Evolutionary conservation across 2,113 vertebrate species (phyloP).

Genomic region (Eleginops maclovinus): DNA sequence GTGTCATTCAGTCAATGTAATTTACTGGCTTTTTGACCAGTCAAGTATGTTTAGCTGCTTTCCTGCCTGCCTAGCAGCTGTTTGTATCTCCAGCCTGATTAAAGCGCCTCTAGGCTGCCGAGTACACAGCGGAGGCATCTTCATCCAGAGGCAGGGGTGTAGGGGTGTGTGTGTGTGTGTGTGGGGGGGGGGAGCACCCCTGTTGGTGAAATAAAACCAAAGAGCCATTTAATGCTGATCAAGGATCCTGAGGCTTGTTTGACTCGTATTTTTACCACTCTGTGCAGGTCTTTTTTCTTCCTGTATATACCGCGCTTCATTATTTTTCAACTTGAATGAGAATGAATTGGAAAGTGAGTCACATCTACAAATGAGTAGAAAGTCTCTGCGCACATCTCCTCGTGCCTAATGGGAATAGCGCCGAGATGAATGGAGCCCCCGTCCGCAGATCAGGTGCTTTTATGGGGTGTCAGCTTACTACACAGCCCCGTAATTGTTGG

Average conservation of each 20-base stretch:
- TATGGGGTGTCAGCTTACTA: conserved; percentile 72
- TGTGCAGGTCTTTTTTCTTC: conserved; percentile 55
- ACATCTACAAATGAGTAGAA: conserved; percentile 71
- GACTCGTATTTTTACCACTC: conserved; percentile 54
- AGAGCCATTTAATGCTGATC: conserved; percentile 76
- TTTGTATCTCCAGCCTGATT: conserved; percentile 72
- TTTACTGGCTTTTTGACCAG: conserved; percentile 95
- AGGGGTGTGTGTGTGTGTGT: too few relatives aligned
- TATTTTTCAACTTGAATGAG: conserved; percentile 74
- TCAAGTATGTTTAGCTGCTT: conserved; percentile 89
- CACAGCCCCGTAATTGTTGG: conserved; percentile 75
- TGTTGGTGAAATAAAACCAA: conserved; percentile 69
- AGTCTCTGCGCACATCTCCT: conserved; percentile 65
- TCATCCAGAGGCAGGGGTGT: conserved; percentile 55
- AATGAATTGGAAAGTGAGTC: conserved; percentile 71
- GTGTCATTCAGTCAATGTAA: conserved; percentile 94
- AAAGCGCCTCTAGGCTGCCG: conserved; percentile 65
- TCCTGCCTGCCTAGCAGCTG: conserved; percentile 68
- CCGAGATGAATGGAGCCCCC: conserved; percentile 68
- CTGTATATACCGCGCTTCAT: conserved; percentile 65
- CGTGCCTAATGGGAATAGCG: conserved; percentile 69
- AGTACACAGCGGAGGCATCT: conserved; percentile 50
- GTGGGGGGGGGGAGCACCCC: conserved; percentile 20
- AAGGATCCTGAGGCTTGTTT: conserved; percentile 67
- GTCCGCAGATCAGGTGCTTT: conserved; percentile 76